Evolutionary conservation across 2,888 invertebrate species (phyloP).

Genomic region (Synanthedon andrenaeformis): DNA sequence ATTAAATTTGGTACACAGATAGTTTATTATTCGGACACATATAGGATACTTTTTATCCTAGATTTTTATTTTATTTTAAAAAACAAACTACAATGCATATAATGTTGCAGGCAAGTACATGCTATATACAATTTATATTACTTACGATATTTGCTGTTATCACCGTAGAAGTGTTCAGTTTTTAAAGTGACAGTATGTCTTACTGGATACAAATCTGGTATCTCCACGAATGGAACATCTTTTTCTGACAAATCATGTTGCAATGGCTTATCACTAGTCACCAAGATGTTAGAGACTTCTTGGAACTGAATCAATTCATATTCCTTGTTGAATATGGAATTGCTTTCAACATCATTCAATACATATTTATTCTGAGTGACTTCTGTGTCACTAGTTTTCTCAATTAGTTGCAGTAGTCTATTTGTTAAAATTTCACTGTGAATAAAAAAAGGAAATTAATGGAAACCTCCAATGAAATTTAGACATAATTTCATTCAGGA

Average conservation of each 20-base stretch:
- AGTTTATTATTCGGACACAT: no score
- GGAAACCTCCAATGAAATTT: no score
- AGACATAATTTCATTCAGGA: no score
- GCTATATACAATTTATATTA: constrained; percentile 16
- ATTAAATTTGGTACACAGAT: no score
- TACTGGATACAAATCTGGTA: constrained; percentile 83
- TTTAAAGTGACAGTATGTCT: constrained; percentile 77
- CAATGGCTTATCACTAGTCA: constrained; percentile 75
- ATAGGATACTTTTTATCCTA: no score
- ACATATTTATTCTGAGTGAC: constrained; percentile 68
- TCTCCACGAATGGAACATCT: constrained; percentile 56
- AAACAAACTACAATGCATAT: no score
- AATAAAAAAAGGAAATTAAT: constrained; percentile 16
- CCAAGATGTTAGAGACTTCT: constrained; percentile 73
- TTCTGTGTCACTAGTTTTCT: constrained; percentile 70
- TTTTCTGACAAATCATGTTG: constrained; percentile 57
- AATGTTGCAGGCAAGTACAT: no score
- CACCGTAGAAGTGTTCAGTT: constrained; percentile 73
- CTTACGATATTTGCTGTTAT: constrained; percentile 79
- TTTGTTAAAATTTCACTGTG: constrained; percentile 75
- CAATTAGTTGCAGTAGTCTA: constrained; percentile 77
- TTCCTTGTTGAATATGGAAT: constrained; percentile 71
- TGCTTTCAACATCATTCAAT: constrained; percentile 70
- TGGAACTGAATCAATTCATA: constrained; percentile 74
- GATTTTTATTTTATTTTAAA: no score